Base-by-base conservation (phyloP, 2,797 vertebrate genomes). In the Gymnodraco acuticeps region DNA sequence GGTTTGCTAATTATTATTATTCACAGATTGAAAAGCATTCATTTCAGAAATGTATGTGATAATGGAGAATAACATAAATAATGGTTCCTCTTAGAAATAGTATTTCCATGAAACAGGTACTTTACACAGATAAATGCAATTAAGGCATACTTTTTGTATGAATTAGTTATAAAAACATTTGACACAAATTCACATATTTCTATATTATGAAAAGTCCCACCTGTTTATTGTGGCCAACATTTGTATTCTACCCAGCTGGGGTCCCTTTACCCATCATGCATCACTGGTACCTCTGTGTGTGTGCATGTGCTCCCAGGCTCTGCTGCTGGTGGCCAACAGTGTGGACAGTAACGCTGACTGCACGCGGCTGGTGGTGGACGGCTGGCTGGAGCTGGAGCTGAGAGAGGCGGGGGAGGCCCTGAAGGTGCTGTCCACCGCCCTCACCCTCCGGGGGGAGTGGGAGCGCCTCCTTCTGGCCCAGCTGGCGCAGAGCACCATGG, bases 341-440 rank as follows among this genome's bases (percentile, higher is more conserved):
- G 65, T 99, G 82, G 97, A 99, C 91, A 98, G 95, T 54, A 97
- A 93, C 0, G 95, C 94, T 0, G 96, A 98, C 90, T 98, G 97
- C 7, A 89, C 94, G 0, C 96, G 96, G 3, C 80, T 99, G 75
- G 96, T 98, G 76, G 94, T 96, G 0, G 97, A 99, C 0, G 87
- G 95, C 2, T 99, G 97, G 97, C 86, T 99, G 89, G 96, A 98
- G 81, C 60, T 99, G 63, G 89, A 87, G 62, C 14, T 98, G 4
- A 76, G 60, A 0, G 87, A 93, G 0, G 60, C 87, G 0, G 94
- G 93, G 51, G 88, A 83, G 59, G 94, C 94, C 46, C 83, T 95
- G 31, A 93, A 80, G 70, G 67, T 83, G 3, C 81, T 96, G 19
- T 94, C 95, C 64, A 83, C 87, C 0, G 91, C 93, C 5, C 87